phyloP scores from a whole-genome alignment of 2,888 invertebrate genomes.

The Diploptera punctata region DNA sequence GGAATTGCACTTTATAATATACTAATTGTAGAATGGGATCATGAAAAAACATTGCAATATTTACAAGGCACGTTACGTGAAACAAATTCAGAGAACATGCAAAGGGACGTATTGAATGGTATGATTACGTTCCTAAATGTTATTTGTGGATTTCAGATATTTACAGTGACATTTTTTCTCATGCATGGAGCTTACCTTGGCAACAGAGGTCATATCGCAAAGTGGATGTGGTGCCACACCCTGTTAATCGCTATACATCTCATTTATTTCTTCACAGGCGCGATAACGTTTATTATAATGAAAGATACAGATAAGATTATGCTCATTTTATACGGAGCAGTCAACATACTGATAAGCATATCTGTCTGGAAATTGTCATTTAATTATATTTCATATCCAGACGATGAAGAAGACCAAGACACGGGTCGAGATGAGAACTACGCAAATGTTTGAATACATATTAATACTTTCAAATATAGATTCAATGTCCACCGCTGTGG shows the following conservation, averaged over 20 bases:
- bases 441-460: too few relatives aligned
- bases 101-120: not conserved
- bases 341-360: not conserved
- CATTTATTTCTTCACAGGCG: not conserved
- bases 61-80: not conserved
- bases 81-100: not conserved
- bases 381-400: not conserved
- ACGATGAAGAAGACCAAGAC: not conserved
- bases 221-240: not conserved
- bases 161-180: not conserved
- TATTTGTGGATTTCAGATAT: not conserved
- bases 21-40: not conserved
- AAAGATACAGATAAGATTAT: not conserved
- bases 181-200: not conserved
- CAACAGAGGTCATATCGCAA: not conserved
- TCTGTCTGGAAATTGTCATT: not conserved
- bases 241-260: not conserved
- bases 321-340: not conserved
- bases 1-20: not conserved
- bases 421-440: not conserved
- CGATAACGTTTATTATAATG: not conserved
- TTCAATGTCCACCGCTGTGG: too few relatives aligned
- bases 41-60: not conserved
- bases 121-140: not conserved
- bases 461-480: too few relatives aligned